A percentile compares a stretch with the other conserved stretches of the same genome.
These are phyloP conservation scores for Microctenopoma stevenorrisi DNA, from an alignment of 2,797 vertebrate species.

Conservation along the genomic window DNA sequence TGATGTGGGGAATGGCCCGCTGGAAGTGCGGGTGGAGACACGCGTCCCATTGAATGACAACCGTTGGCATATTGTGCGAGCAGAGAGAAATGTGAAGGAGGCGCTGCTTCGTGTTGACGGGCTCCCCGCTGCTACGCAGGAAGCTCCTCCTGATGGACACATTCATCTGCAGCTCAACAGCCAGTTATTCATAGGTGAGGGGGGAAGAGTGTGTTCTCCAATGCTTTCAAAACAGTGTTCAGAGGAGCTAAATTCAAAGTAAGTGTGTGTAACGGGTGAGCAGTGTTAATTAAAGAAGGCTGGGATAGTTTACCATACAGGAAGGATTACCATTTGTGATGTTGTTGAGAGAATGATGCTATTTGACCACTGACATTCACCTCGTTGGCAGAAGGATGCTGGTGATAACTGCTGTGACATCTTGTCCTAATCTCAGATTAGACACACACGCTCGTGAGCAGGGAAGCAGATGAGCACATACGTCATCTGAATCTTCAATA, in stretches of 20 bases:
- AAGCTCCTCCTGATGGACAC: slow-evolving; percentile 90
- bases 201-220: not conserved
- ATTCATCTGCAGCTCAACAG: slow-evolving; percentile 96
- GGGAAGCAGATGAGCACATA: not conserved
- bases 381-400: slow-evolving; percentile 24
- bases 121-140: slow-evolving; percentile 75
- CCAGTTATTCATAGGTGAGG: slow-evolving; percentile 95
- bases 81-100: slow-evolving; percentile 93
- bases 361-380: slow-evolving; percentile 2
- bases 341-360: not conserved
- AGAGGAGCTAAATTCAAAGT: slow-evolving; percentile 3
- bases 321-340: slow-evolving; percentile 9
- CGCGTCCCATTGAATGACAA: slow-evolving; percentile 86
- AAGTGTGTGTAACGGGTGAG: not conserved
- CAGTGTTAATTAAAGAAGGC: not conserved
- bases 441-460: not conserved
- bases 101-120: slow-evolving; percentile 89
- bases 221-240: not conserved
- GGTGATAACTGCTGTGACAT: slow-evolving; percentile 21
- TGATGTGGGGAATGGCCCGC: slow-evolving; percentile 94
- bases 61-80: slow-evolving; percentile 92
- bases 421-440: slow-evolving; percentile 13
- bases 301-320: not conserved
- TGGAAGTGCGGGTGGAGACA: slow-evolving; percentile 86
- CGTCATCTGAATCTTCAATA: too few relatives aligned